phyloP scores from a whole-genome alignment of 2,113 vertebrate species.

The Nothobranchius kuhntae region DNA sequence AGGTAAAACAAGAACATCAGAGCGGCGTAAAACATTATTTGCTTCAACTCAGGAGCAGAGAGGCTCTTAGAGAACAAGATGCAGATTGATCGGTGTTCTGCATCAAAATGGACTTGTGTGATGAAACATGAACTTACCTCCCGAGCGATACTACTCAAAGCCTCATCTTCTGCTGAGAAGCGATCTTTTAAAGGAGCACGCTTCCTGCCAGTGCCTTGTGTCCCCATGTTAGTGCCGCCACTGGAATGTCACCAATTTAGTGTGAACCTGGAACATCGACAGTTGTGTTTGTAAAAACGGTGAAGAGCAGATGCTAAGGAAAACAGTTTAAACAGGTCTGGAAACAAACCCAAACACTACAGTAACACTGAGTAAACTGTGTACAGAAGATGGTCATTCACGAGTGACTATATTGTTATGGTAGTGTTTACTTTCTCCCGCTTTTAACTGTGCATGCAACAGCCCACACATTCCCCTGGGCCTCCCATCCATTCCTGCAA shows the following conservation, averaged over 20 bases:
- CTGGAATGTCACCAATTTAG: constrained; percentile 40
- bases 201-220: constrained; percentile 94
- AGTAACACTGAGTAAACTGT: not conserved
- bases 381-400: too few species aligned
- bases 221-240: constrained; percentile 85
- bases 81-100: not conserved
- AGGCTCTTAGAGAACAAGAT: not conserved
- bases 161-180: constrained; percentile 98
- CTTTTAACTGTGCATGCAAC: constrained; percentile 12
- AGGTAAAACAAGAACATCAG: constrained; percentile 3
- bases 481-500: constrained; percentile 8
- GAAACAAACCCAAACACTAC: constrained; percentile 18
- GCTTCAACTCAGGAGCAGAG: constrained; percentile 7
- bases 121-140: constrained; percentile 81
- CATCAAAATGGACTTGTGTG: not conserved
- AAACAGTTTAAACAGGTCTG: not conserved
- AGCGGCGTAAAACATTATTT: constrained; percentile 22
- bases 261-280: constrained; percentile 8
- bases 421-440: constrained; percentile 3
- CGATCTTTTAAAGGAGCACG: constrained; percentile 94
- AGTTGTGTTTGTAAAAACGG: constrained; percentile 25
- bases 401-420: not conserved
- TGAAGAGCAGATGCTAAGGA: not conserved
- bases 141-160: constrained; percentile 92
- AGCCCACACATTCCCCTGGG: constrained; percentile 9